Evolutionary conservation across 1,140 invertebrate species (phyloP).

Genomic region (Myzus persicae): DNA sequence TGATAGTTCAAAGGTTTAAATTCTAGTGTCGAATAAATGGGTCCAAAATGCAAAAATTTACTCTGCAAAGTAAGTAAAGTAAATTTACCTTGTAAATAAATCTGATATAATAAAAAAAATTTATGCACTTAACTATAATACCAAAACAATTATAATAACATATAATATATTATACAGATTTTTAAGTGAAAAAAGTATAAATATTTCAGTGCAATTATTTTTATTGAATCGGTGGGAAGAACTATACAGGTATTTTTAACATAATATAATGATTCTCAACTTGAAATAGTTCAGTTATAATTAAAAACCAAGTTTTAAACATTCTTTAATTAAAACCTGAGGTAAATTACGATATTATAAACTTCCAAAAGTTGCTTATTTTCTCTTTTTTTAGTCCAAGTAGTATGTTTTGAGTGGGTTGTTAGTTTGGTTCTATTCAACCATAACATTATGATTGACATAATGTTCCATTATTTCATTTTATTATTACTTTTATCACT

Average conservation of each 20-base stretch:
- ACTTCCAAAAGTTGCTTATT: slow-evolving; percentile 8
- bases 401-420: neutral
- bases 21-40: too few relatives aligned
- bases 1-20: too few relatives aligned
- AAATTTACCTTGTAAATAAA: neutral
- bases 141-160: neutral
- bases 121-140: too few relatives aligned
- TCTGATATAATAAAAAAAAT: neutral
- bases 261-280: neutral
- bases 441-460: slow-evolving; percentile 49
- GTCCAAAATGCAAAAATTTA: too few relatives aligned
- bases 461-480: slow-evolving; percentile 44
- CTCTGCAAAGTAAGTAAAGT: too few relatives aligned
- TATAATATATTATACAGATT: neutral
- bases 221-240: neutral
- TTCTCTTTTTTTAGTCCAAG: neutral
- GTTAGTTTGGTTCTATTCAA: slow-evolving; percentile 27
- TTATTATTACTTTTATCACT: slow-evolving; percentile 53
- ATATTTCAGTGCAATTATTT: neutral
- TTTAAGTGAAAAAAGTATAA: neutral
- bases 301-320: neutral
- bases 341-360: neutral
- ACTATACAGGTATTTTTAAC: neutral
- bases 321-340: neutral
- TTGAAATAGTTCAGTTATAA: neutral